Percentiles rank a stretch among this genome's conserved stretches.
phyloP scores from a whole-genome alignment of 2,113 vertebrate genomes.

The Plectropomus leopardus region DNA sequence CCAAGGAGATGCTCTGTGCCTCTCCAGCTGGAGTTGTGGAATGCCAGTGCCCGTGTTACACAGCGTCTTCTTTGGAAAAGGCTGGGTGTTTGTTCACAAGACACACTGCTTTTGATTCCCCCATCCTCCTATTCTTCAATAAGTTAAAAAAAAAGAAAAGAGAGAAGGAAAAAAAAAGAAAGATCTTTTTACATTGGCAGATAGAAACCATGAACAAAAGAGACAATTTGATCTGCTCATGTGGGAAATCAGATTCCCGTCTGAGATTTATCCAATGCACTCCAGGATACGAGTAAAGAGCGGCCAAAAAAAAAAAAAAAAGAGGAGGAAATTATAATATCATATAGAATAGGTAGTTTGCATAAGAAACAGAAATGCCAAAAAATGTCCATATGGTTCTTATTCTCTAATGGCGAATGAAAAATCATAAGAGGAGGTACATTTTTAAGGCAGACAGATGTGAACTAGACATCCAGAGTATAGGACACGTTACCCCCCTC shows the following conservation, averaged over 20 bases:
- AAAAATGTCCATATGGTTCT: slow-evolving; percentile 40
- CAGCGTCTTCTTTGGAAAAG: slow-evolving; percentile 73
- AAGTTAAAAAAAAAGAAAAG: slow-evolving; percentile 48
- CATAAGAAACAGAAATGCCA: slow-evolving; percentile 30
- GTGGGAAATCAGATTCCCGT: slow-evolving; percentile 82
- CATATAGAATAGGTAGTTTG: slow-evolving; percentile 56
- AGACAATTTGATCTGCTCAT: slow-evolving; percentile 83
- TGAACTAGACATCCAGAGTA: slow-evolving; percentile 39
- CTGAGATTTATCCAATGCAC: slow-evolving; percentile 74
- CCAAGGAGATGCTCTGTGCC: slow-evolving; percentile 80
- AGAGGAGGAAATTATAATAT: slow-evolving; percentile 59
- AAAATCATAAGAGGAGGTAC: slow-evolving; percentile 30
- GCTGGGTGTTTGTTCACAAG: slow-evolving; percentile 82
- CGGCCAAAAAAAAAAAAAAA: slow-evolving; percentile 41
- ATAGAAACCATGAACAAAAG: slow-evolving; percentile 82
- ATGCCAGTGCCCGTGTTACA: slow-evolving; percentile 72
- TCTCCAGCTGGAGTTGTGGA: slow-evolving; percentile 72
- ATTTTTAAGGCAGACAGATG: slow-evolving; percentile 51
- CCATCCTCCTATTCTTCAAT: slow-evolving; percentile 68
- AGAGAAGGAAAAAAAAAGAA: slow-evolving; percentile 47
- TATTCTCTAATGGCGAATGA: slow-evolving; percentile 21
- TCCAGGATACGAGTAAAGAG: slow-evolving; percentile 61
- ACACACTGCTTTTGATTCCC: slow-evolving; percentile 77
- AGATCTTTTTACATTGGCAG: slow-evolving; percentile 70
- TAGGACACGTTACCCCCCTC: slow-evolving; percentile 40